A percentile compares a stretch with the other conserved stretches of the same genome.
phyloP scores from a whole-genome alignment of 2,113 vertebrate species.

The Dasypus novemcinctus region DNA sequence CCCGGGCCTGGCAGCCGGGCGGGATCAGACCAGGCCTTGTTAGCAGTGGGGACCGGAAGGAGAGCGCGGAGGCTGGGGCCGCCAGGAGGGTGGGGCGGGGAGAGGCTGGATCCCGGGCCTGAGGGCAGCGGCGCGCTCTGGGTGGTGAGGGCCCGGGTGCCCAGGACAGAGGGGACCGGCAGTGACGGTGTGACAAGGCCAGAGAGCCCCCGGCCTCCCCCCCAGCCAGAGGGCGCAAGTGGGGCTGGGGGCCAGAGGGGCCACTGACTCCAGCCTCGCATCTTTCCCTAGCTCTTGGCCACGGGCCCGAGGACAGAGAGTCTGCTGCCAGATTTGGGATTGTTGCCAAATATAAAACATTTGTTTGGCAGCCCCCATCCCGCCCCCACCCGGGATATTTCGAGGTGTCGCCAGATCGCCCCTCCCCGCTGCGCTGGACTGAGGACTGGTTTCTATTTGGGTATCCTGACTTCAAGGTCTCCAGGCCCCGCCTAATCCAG shows the following conservation, averaged over 20 bases:
- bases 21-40: not conserved
- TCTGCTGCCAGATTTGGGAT: not conserved
- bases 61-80: not conserved
- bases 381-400: not conserved
- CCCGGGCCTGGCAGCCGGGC: not conserved
- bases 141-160: not conserved
- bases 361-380: not conserved
- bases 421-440: not conserved
- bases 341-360: not conserved
- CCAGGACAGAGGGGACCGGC: no score
- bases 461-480: conserved; percentile 31
- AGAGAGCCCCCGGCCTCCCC: not conserved
- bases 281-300: not conserved
- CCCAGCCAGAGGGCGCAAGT: not conserved
- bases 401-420: not conserved
- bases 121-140: not conserved
- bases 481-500: not conserved
- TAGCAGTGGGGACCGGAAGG: not conserved
- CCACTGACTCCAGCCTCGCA: not conserved
- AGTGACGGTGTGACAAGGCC: no score
- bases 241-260: not conserved
- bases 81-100: not conserved
- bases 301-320: not conserved
- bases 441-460: not conserved
- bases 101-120: not conserved